phyloP scores from a whole-genome alignment of 2,888 invertebrate genomes.

The Apodemia hepburni region DNA sequence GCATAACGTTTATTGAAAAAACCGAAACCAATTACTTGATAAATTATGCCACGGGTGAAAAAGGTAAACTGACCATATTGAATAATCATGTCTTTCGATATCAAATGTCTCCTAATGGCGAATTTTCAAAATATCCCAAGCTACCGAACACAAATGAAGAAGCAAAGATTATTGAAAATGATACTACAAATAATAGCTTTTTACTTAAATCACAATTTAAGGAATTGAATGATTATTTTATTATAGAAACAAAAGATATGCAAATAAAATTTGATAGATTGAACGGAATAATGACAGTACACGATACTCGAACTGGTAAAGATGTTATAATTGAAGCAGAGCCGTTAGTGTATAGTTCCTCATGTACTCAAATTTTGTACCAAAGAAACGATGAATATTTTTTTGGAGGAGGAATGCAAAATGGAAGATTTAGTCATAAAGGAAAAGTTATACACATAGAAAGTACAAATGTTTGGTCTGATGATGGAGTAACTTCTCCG shows the following conservation, averaged over 20 bases:
- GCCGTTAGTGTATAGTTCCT: constrained; percentile 46
- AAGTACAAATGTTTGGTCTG: constrained; percentile 61
- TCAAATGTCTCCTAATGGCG: constrained; percentile 57
- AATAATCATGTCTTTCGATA: constrained; percentile 64
- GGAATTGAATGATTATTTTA: constrained; percentile 40
- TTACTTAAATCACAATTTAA: constrained; percentile 48
- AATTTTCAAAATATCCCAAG: constrained; percentile 56
- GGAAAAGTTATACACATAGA: constrained; percentile 54
- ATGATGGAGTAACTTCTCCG: constrained; percentile 65
- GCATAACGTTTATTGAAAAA: constrained; percentile 47
- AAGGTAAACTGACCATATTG: constrained; percentile 51
- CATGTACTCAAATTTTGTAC: constrained; percentile 47
- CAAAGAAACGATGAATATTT: constrained; percentile 55
- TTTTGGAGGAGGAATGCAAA: constrained; percentile 72
- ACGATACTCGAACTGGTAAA: constrained; percentile 51
- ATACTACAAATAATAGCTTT: constrained; percentile 48
- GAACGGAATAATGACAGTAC: constrained; percentile 49
- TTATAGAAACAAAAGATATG: constrained; percentile 52
- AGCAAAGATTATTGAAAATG: constrained; percentile 56
- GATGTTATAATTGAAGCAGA: constrained; percentile 49
- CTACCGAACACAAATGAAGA: constrained; percentile 51
- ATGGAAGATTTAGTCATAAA: constrained; percentile 67
- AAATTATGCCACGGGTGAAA: constrained; percentile 50
- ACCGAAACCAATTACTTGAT: constrained; percentile 45
- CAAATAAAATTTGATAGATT: constrained; percentile 53